Evolutionary conservation across 2,888 invertebrate species (phyloP).

Genomic region (Cephus pulcher): DNA sequence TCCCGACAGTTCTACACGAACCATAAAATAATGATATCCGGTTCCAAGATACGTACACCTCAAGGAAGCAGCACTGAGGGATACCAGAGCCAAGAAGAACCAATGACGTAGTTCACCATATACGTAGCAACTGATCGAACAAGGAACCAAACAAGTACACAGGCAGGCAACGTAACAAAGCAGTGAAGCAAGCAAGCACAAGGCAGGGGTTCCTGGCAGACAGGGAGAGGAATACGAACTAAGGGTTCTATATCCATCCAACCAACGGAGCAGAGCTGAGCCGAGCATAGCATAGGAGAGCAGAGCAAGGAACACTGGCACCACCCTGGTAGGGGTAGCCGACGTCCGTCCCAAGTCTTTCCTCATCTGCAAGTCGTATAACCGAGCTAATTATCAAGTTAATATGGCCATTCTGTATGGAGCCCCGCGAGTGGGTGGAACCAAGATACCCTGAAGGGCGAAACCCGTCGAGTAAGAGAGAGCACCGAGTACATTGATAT

Average conservation of each 20-base stretch:
- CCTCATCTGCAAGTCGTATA: slow-evolving; percentile 91
- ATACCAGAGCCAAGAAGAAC: not conserved
- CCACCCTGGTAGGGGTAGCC: slow-evolving; percentile 66
- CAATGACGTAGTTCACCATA: not conserved
- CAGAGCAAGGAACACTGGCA: slow-evolving; percentile 63
- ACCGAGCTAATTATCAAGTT: slow-evolving; percentile 92
- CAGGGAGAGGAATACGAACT: slow-evolving; percentile 66
- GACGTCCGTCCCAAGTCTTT: slow-evolving; percentile 67
- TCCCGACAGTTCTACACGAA: not conserved
- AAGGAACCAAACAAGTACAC: not conserved
- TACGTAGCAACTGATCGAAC: not conserved
- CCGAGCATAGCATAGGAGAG: slow-evolving; percentile 61
- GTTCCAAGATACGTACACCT: not conserved
- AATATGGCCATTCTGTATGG: slow-evolving; percentile 84
- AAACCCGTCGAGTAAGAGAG: slow-evolving; percentile 57
- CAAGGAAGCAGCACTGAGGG: not conserved
- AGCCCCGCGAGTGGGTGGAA: slow-evolving; percentile 64
- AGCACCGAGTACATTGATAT: slow-evolving; percentile 73
- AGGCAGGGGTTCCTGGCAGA: slow-evolving; percentile 59
- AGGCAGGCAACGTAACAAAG: slow-evolving; percentile 28
- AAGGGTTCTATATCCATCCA: slow-evolving; percentile 64
- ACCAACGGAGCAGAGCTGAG: slow-evolving; percentile 55
- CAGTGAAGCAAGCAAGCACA: slow-evolving; percentile 24
- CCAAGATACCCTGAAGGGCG: slow-evolving; percentile 53
- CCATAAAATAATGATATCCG: not conserved